These are phyloP conservation scores for Microplitis deprimator DNA, from an alignment of 2,888 invertebrate genomes.

Conservation along the genomic window DNA sequence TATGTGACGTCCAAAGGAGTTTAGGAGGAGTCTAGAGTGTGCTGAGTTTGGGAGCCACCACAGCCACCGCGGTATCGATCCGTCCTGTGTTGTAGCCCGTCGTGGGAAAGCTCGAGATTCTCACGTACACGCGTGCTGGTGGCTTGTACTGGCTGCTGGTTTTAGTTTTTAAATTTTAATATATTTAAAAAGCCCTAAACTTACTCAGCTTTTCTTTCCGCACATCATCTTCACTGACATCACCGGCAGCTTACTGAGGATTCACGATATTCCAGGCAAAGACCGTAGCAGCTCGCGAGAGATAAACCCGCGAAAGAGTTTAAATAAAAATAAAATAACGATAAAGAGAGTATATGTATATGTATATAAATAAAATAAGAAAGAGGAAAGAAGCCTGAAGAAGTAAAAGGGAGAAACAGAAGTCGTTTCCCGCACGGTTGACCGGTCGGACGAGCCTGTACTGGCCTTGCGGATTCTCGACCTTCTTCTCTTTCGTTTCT, in stretches of 20 bases:
- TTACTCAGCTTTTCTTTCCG: conserved; percentile 6
- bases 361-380: conserved; percentile 20
- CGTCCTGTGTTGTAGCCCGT: conserved; percentile 21
- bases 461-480: conserved; percentile 55
- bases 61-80: conserved; percentile 29
- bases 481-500: conserved; percentile 38
- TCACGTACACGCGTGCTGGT: conserved; percentile 39
- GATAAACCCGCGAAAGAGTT: neutral
- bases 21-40: neutral
- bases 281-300: neutral
- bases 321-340: conserved; percentile 14
- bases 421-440: conserved; percentile 55
- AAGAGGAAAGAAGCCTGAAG: conserved; percentile 15
- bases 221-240: conserved; percentile 12
- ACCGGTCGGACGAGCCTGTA: conserved; percentile 59
- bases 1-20: neutral
- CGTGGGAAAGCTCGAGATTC: conserved; percentile 52
- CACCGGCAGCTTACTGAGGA: conserved; percentile 20
- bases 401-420: conserved; percentile 34
- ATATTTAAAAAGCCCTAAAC: conserved; percentile 1
- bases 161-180: too few species aligned
- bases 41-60: neutral
- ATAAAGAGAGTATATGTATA: conserved; percentile 9
- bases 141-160: neutral
- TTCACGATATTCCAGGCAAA: neutral